Percentiles rank a stretch among this genome's conserved stretches.
Evolutionary conservation across 2,113 vertebrate genomes (phyloP).

Genomic region (Serilophus lunatus): DNA sequence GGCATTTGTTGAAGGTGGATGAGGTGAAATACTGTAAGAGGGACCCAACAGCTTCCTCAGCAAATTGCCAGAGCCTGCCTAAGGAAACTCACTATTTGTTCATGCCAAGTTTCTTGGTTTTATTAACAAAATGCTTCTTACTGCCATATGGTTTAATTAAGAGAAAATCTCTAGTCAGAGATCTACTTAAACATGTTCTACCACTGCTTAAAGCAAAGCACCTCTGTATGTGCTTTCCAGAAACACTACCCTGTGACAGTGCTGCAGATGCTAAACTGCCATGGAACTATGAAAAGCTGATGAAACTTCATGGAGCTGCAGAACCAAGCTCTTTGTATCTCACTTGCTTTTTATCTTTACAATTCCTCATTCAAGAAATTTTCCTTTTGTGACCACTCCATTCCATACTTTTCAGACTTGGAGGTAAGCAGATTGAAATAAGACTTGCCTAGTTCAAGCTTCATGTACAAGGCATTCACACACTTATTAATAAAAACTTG

Average conservation of each 20-base stretch:
- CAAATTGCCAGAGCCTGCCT: background rate
- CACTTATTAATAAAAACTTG: conserved; percentile 31
- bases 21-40: conserved; percentile 2
- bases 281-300: background rate
- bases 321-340: background rate
- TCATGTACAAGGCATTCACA: background rate
- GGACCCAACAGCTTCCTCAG: background rate
- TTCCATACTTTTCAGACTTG: background rate
- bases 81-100: background rate
- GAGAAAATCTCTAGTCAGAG: background rate
- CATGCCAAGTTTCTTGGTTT: background rate
- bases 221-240: background rate
- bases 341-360: background rate
- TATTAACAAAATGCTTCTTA: background rate
- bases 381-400: background rate
- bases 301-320: background rate
- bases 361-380: background rate
- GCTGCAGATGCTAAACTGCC: background rate
- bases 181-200: background rate
- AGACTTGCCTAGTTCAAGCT: conserved; percentile 1
- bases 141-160: background rate
- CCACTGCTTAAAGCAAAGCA: background rate
- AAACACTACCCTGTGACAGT: background rate
- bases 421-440: background rate
- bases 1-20: background rate